Conservation (phyloP, 2,797 vertebrate genomes). For the Nothura maculosa region DNA sequence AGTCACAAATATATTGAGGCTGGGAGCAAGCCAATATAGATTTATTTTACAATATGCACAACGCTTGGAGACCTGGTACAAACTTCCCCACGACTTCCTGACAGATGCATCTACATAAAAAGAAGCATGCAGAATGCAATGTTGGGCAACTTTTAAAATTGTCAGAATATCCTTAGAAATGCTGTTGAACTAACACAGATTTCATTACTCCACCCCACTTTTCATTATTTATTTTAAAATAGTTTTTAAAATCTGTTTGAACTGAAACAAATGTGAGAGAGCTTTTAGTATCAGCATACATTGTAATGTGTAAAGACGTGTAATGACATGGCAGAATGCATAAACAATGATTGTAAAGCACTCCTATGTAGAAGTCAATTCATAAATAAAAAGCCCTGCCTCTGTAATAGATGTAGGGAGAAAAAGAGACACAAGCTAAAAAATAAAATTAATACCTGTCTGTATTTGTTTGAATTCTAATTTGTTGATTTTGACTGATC, state of each 20-base stretch:
- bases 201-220: neutral
- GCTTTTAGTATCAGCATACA: neutral
- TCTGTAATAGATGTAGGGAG: neutral
- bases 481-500: neutral
- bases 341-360: neutral
- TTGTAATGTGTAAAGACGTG: neutral
- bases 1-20: conserved; percentile 26
- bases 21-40: conserved; percentile 28
- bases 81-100: conserved; percentile 16
- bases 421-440: neutral
- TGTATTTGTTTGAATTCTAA: neutral
- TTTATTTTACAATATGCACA: conserved; percentile 15
- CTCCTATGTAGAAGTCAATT: neutral
- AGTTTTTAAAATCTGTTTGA: neutral
- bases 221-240: conserved; percentile 9
- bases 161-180: conserved; percentile 5
- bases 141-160: conserved; percentile 23
- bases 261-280: neutral
- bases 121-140: conserved; percentile 23
- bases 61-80: neutral
- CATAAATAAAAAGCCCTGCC: neutral
- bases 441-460: neutral
- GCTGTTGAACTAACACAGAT: neutral
- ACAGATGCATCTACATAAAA: conserved; percentile 40
- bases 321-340: neutral